A percentile compares a stretch with the other conserved stretches of the same genome.
Conservation (phyloP, 2,113 vertebrate species). For the Pelobates fuscus region DNA sequence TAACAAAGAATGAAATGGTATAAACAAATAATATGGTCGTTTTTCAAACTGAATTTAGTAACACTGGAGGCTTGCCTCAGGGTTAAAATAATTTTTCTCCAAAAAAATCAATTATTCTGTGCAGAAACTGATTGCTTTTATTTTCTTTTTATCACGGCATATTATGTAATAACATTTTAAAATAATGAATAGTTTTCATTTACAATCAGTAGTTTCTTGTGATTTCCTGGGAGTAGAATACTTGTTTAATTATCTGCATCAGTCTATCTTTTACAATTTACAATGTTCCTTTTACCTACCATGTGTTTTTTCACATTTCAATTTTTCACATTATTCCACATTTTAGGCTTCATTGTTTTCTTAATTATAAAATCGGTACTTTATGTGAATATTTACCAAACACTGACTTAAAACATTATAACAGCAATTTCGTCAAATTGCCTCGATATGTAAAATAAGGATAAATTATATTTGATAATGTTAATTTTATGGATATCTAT, state of each 20-base stretch:
- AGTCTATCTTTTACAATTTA: conserved; percentile 18
- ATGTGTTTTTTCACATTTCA: conserved; percentile 48
- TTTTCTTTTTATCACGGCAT: background rate
- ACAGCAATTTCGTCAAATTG: too few relatives aligned
- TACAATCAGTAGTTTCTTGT: background rate
- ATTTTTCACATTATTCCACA: conserved; percentile 31
- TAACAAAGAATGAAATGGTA: too few relatives aligned
- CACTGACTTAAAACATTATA: background rate
- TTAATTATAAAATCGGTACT: conserved; percentile 22
- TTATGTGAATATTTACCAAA: conserved; percentile 9
- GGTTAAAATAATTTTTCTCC: too few relatives aligned
- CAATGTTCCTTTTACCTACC: conserved; percentile 3
- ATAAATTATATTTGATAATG: too few relatives aligned
- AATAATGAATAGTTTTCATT: background rate
- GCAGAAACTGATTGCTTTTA: conserved; percentile 6
- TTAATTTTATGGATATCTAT: too few relatives aligned
- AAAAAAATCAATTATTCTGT: conserved; percentile 14
- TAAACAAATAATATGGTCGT: too few relatives aligned
- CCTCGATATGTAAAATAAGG: too few relatives aligned
- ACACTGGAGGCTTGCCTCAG: too few relatives aligned
- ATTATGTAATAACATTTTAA: conserved; percentile 3
- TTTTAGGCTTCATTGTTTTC: conserved; percentile 42
- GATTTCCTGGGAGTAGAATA: background rate
- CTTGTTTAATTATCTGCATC: conserved; percentile 34
- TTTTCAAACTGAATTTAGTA: too few relatives aligned